phyloP scores from a whole-genome alignment of 2,888 invertebrate genomes.

The Eristalinus sepulchralis region DNA sequence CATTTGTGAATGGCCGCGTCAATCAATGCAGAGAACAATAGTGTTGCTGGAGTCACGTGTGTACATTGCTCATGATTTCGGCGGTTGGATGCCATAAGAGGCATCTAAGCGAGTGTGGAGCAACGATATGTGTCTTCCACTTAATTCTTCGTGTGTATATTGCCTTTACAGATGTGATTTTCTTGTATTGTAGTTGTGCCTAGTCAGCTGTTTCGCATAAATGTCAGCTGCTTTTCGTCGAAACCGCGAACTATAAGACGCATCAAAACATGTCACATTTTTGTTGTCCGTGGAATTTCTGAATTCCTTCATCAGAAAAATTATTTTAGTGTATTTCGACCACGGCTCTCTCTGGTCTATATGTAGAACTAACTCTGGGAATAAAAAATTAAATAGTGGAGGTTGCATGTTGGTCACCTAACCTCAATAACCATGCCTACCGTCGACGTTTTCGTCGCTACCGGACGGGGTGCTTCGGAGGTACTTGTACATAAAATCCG shows the following conservation, averaged over 20 bases:
- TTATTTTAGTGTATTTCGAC: background rate
- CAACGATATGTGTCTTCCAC: background rate
- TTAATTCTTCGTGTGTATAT: slow-evolving; percentile 1
- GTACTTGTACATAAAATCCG: slow-evolving; percentile 27
- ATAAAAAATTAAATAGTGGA: background rate
- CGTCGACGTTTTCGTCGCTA: background rate
- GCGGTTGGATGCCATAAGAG: background rate
- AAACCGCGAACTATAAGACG: slow-evolving; percentile 25
- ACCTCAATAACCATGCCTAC: slow-evolving; percentile 60
- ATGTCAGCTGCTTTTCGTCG: slow-evolving; percentile 43
- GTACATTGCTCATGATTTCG: slow-evolving; percentile 24
- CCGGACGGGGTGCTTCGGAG: slow-evolving; percentile 41
- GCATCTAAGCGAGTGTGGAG: background rate
- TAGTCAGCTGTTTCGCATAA: slow-evolving; percentile 49
- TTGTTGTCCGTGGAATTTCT: background rate
- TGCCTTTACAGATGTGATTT: background rate
- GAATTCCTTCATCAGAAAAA: slow-evolving; percentile 6
- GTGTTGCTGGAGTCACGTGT: slow-evolving; percentile 46
- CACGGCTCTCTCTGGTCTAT: background rate
- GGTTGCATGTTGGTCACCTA: slow-evolving; percentile 52
- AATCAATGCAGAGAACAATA: slow-evolving; percentile 35
- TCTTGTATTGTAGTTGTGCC: slow-evolving; percentile 58
- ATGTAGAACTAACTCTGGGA: background rate
- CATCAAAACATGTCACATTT: slow-evolving; percentile 2
- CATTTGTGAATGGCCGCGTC: slow-evolving; percentile 25